Base-by-base conservation (phyloP, 2,888 invertebrate genomes). In the Scrobipalpa costella region DNA sequence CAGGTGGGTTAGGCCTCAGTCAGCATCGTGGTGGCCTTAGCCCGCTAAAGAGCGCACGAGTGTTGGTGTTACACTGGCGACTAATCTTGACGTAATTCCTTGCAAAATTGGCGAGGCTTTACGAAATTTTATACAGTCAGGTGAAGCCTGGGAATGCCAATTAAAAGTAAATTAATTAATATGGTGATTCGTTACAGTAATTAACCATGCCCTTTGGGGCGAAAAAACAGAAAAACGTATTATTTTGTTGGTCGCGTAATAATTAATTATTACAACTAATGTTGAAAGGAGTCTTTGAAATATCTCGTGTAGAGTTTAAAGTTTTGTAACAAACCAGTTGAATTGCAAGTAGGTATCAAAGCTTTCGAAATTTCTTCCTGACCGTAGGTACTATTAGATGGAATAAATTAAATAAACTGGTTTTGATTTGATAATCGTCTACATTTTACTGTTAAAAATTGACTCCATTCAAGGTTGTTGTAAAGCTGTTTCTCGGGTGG, bases 61-160 rank as follows among this genome's bases (percentile, higher is more conserved):
- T 47, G 44, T 27, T 59, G 59, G 15, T 33, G 11, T 27, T 19
- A 52, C 49, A 49, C 60, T 27, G n/a, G 44, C 44, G 40, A 47
- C 27, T 34, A 52, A 61, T 36, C 61, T 52, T 61, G 61, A 61
- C 34, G 61, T 61, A 61, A 61, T 47, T 33, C 61, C 59, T 61
- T 61, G 38, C 61, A 52, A 61, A 61, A 61, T 61, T 52, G 52
- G 7, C 17, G 17, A 49, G 49, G 36, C 11, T 61, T 61, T 50
- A 52, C 61, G 61, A 61, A 61, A 61, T 17, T 11, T 34, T 52
- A 52, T 13, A 21, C 6, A 19, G 50, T 21, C 19, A 7, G 27
- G 34, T 21, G 15, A 8, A 38, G 9, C 40, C 34, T 59, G 17
- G 34, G 49, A 60, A 60, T 60, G 21, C 13, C 11, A 55, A 55